Percentiles rank a stretch among this genome's conserved stretches.
Evolutionary conservation across 2,113 vertebrate species (phyloP).

Genomic region (Sylvicapra grimmia): DNA sequence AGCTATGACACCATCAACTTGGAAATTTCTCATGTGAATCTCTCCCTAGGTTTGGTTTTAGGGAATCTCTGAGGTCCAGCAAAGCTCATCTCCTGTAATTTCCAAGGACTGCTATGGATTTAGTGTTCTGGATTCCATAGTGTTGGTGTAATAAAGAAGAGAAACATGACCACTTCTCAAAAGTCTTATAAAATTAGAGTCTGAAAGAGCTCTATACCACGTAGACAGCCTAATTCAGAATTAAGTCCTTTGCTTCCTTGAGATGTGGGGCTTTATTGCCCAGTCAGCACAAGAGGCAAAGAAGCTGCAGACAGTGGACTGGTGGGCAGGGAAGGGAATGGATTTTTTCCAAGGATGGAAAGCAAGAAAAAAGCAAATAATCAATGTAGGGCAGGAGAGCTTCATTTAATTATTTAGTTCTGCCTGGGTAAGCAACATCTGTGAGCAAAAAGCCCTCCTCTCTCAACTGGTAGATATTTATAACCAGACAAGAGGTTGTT

Average conservation of each 20-base stretch:
- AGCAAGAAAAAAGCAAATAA: conserved; percentile 33
- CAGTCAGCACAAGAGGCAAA: conserved; percentile 30
- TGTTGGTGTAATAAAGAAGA: conserved; percentile 51
- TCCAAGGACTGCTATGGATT: conserved; percentile 54
- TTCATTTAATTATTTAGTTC: conserved; percentile 56
- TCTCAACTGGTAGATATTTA: background rate
- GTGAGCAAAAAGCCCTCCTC: background rate
- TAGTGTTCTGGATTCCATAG: conserved; percentile 53
- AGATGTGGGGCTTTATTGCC: background rate
- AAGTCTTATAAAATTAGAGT: conserved; percentile 59
- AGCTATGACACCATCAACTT: background rate
- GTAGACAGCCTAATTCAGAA: conserved; percentile 40
- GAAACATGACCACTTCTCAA: conserved; percentile 65
- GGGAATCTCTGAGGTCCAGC: conserved; percentile 29
- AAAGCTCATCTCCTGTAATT: conserved; percentile 63
- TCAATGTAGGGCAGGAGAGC: conserved; percentile 27
- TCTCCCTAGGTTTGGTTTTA: conserved; percentile 46
- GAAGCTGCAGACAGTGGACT: background rate
- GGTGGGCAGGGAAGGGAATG: background rate
- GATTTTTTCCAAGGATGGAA: conserved; percentile 13
- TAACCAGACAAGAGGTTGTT: background rate
- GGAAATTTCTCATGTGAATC: conserved; percentile 10
- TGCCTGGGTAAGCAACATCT: conserved; percentile 24
- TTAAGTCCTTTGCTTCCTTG: conserved; percentile 34
- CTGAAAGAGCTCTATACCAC: conserved; percentile 39